Evolutionary conservation across 2,888 invertebrate species (phyloP).

Genomic region (Troides aeacus): DNA sequence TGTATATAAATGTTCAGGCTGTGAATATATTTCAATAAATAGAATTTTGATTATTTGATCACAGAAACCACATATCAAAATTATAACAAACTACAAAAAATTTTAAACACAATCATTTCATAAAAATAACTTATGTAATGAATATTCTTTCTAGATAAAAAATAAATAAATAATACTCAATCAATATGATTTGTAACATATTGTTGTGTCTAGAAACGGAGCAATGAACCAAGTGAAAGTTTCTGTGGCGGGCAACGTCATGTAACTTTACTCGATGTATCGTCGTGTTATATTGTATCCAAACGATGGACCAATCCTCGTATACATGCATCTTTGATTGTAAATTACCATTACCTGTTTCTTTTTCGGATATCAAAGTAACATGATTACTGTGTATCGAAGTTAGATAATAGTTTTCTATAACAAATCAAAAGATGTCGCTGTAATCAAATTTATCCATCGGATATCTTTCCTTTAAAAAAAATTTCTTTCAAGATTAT

Average conservation of each 20-base stretch:
- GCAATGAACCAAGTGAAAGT: conserved; percentile 58
- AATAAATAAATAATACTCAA: conserved; percentile 1
- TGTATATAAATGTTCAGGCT: conserved; percentile 5
- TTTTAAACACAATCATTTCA: too few relatives aligned
- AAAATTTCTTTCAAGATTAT: background rate
- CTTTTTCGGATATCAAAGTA: background rate
- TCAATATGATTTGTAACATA: conserved; percentile 8
- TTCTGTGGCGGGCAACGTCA: conserved; percentile 35
- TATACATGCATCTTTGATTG: background rate
- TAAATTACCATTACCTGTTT: background rate
- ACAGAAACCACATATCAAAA: background rate
- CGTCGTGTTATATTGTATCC: background rate
- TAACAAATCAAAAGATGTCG: background rate
- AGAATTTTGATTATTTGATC: background rate
- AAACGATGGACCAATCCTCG: background rate
- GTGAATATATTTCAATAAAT: background rate
- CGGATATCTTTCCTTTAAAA: background rate
- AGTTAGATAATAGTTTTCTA: background rate
- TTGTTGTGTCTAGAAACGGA: conserved; percentile 36
- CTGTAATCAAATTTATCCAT: background rate
- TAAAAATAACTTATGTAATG: background rate
- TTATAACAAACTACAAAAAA: background rate
- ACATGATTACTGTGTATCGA: too few relatives aligned
- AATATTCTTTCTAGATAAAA: conserved; percentile 13
- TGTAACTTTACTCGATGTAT: conserved; percentile 13